These are phyloP conservation scores for Lophotriccus pileatus DNA, from an alignment of 2,797 vertebrate species.

Conservation along the genomic window DNA sequence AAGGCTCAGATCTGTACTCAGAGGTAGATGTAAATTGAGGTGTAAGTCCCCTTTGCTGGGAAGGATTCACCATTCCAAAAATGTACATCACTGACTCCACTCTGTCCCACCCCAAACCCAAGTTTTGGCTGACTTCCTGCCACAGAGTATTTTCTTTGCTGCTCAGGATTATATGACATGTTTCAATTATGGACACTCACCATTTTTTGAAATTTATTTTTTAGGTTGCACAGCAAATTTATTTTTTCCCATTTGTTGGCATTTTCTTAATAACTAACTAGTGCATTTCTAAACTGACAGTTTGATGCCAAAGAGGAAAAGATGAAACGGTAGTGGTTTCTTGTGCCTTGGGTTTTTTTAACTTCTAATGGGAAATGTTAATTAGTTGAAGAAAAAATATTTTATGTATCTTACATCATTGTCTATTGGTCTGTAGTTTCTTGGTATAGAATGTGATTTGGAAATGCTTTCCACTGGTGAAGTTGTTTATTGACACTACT, in stretches of 20 bases:
- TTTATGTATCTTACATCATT: not conserved
- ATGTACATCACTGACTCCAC: not conserved
- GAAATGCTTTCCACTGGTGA: not conserved
- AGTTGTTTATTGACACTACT: not conserved
- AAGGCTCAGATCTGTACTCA: not conserved
- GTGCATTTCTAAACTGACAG: not conserved
- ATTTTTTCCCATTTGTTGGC: constrained; percentile 14
- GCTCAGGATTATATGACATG: not conserved
- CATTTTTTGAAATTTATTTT: not conserved
- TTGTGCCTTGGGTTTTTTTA: not conserved
- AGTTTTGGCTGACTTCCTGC: constrained; percentile 14
- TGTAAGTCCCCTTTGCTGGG: not conserved
- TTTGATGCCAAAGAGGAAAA: not conserved
- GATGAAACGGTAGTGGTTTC: not conserved
- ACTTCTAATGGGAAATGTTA: not conserved
- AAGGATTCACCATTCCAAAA: not conserved
- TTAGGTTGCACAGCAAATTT: not conserved
- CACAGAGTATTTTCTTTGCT: not conserved
- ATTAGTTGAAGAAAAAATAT: not conserved
- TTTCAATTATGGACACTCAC: constrained; percentile 29
- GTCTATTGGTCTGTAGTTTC: not conserved
- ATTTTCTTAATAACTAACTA: not conserved
- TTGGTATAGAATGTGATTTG: not conserved
- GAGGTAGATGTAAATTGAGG: not conserved
- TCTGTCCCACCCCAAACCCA: constrained; percentile 59